These are phyloP conservation scores for Ephestia elutella DNA, from an alignment of 1,140 invertebrate genomes.

Conservation along the genomic window DNA sequence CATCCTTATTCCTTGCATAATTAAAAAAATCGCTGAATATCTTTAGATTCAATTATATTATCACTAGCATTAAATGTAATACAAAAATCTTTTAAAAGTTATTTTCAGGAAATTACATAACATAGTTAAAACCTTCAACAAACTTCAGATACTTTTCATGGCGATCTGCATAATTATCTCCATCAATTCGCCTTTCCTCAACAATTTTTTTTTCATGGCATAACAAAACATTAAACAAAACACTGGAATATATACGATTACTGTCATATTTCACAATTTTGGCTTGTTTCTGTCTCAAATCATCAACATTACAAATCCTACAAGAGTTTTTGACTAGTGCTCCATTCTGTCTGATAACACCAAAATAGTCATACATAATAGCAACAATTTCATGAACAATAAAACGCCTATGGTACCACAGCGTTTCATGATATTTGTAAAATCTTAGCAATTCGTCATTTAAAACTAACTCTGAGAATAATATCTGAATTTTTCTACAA, in stretches of 20 bases:
- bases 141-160: constrained; percentile 69
- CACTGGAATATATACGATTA: constrained; percentile 54
- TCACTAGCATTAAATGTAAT: not conserved
- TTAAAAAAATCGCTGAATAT: too few species aligned
- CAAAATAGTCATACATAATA: constrained; percentile 56
- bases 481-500: constrained; percentile 49
- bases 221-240: constrained; percentile 54
- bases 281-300: constrained; percentile 47
- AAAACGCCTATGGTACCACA: constrained; percentile 66
- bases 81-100: not conserved
- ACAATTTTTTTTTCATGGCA: constrained; percentile 59
- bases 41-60: not conserved
- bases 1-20: too few species aligned
- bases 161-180: constrained; percentile 57
- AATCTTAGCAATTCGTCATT: constrained; percentile 57
- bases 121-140: constrained; percentile 56
- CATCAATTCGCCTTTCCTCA: constrained; percentile 46
- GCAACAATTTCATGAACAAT: constrained; percentile 51
- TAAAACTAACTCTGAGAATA: constrained; percentile 48
- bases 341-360: constrained; percentile 44
- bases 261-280: constrained; percentile 63
- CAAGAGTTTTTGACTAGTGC: constrained; percentile 44
- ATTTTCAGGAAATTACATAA: constrained; percentile 27
- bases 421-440: constrained; percentile 60
- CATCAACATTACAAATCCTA: constrained; percentile 43